Evolutionary conservation across 2,888 invertebrate species (phyloP), one percentile per base, ranked within the genome.

Genomic region (Drosophila multiciliata): DNA sequence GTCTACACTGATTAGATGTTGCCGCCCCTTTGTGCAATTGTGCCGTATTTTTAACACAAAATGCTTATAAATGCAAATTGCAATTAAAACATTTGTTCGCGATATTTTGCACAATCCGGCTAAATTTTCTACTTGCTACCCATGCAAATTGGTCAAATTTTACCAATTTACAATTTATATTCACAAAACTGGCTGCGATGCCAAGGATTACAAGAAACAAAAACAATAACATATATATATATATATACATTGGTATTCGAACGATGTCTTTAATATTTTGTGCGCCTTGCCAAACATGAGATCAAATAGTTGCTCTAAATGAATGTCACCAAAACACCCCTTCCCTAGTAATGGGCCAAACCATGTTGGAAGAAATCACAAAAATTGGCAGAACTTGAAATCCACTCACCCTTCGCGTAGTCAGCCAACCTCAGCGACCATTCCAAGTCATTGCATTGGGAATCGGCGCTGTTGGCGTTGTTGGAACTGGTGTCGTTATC

Each of bases 71-170:
- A 65, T 74, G 61, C 72, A 80, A 82, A 80, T 75, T 75, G 80
- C 80, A 80, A 82, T 80, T 82, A 75, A 82, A 77, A 81, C 62
- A 73, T 76, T 70, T 76, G 59, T 73, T 58, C 48, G 53, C 33
- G 38, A 50, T 55, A 61, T 64, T 70, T 78, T 65, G 61, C 60
- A 66, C 66, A 73, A 66, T 64, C 65, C 66, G 68, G 62, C 66
- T 66, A 50, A 75, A 50, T 49, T 40, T 52, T 33, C 55, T 50
- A 60, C 52, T 52, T 42, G 50, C n/a, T 59, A 48, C 15, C 60
- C 26, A 35, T 35, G 33, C 23, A 52, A 36, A 61, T 60, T 49
- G 35, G 48, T 35, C 33, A 49, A 59, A 59, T 49, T 42, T 32
- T 57, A 57, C 40, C 40, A n/a, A 42, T 57, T 40, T 40, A 26